Evolutionary conservation across 2,113 vertebrate genomes (phyloP), one percentile per base, ranked within the genome.

Genomic region (Lamprotornis superbus): DNA sequence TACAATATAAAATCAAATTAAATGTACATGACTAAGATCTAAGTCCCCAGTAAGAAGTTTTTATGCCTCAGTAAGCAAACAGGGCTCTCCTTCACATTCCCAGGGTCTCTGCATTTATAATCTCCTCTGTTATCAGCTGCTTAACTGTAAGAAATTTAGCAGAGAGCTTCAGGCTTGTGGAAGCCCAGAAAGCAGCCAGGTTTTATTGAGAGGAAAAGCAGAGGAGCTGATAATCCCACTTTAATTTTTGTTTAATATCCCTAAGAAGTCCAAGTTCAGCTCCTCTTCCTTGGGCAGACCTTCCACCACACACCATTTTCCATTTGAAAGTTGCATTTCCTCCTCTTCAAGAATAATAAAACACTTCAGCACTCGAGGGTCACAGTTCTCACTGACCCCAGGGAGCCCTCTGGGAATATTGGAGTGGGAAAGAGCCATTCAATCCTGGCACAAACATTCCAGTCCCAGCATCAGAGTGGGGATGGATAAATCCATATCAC

Each of bases 401-500:
- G 14, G 60, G 60, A 90, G 5, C 25, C 37, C 39, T 42, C 57
- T 4, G 63, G 68, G 14, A 42, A 17, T 39, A 13, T 2, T 77
- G 57, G 59, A 30, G 17, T 10, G 63, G 74, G 15, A 55, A 81
- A 27, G 7, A 71, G n/a, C 40, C 20, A 0, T 20, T 69, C 53
- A 11, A 7, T 12, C 53, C 50, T 1, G 0, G 80, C 82, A 47
- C 19, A 13, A 21, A 9, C 13, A 0, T 30, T 31, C 22, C 57
- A 56, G 33, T 13, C 18, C 37, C 6, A 1, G 17, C 21, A 3
- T 6, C 71, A 23, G 44, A 5, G 3, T 1, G 21, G 46, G 59
- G 42, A 28, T 8, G 35, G 1, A 1, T 2, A 33, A 68, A 46
- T 2, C 25, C 21, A 11, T 3, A 35, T 33, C 40, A 17, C 2